A percentile compares a stretch with the other conserved stretches of the same genome.
phyloP scores from a whole-genome alignment of 2,888 invertebrate species.

The Drosophila mimetica region DNA sequence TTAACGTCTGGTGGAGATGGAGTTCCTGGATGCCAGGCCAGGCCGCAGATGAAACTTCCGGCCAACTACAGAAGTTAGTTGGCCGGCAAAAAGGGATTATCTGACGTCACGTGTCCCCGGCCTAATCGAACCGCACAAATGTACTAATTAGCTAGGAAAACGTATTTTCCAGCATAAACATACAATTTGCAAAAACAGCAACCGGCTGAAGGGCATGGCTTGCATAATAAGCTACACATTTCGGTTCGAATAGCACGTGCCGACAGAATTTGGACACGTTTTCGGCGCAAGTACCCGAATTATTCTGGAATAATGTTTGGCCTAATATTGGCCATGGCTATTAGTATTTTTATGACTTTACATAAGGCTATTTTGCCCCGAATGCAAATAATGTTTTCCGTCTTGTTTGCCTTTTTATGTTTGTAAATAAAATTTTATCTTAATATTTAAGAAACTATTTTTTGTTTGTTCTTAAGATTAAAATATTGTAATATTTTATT shows the following conservation, averaged over 20 bases:
- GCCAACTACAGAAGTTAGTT: constrained; percentile 33
- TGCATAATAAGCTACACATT: constrained; percentile 40
- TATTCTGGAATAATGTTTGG: constrained; percentile 12
- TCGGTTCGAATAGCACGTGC: constrained; percentile 28
- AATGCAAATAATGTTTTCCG: background rate
- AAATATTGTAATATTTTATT: background rate
- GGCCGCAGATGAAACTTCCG: constrained; percentile 8
- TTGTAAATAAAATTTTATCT: background rate
- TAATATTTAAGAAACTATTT: background rate
- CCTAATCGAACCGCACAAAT: constrained; percentile 51
- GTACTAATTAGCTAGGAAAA: constrained; percentile 51
- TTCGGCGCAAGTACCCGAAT: constrained; percentile 26
- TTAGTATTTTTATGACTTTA: constrained; percentile 18
- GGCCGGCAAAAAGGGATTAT: constrained; percentile 33
- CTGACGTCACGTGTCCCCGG: constrained; percentile 39
- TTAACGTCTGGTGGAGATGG: constrained; percentile 22
- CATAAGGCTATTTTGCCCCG: background rate
- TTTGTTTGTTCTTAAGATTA: no score
- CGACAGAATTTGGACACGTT: constrained; percentile 32
- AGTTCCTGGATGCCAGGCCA: background rate
- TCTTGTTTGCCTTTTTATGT: constrained; percentile 1
- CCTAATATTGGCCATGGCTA: constrained; percentile 8
- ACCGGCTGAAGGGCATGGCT: constrained; percentile 32
- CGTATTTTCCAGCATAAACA: constrained; percentile 49
- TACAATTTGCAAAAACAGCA: constrained; percentile 48